Percentiles rank a stretch among this genome's conserved stretches.
phyloP scores from a whole-genome alignment of 2,888 invertebrate species.

The Epirrita christyi region DNA sequence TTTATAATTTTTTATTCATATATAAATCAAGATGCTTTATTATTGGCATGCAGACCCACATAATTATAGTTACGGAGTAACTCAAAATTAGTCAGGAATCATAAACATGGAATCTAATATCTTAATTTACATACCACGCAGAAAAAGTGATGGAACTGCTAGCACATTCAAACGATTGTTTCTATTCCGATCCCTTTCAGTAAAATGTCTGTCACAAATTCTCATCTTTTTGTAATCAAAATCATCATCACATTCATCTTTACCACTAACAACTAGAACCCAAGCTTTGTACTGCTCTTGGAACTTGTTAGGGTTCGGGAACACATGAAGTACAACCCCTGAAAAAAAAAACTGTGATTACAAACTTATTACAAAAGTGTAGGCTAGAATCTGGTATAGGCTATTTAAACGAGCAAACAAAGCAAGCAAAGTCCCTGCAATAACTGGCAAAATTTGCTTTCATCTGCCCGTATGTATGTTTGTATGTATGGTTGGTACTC shows the following conservation, averaged over 20 bases:
- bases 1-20: too few species aligned
- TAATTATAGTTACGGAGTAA: too few species aligned
- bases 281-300: constrained; percentile 14
- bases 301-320: constrained; percentile 17
- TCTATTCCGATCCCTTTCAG: constrained; percentile 12
- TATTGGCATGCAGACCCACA: too few species aligned
- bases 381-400: too few species aligned
- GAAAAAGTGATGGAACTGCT: constrained; percentile 18
- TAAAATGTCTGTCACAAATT: constrained; percentile 16
- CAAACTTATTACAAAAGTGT: not conserved
- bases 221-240: constrained; percentile 13
- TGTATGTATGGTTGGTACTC: too few species aligned
- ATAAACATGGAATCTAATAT: too few species aligned
- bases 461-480: too few species aligned
- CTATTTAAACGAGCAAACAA: not conserved
- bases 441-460: too few species aligned
- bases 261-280: constrained; percentile 7
- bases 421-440: too few species aligned
- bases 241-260: constrained; percentile 7
- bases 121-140: constrained; percentile 12
- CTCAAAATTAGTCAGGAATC: too few species aligned
- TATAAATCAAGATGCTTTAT: too few species aligned
- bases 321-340: constrained; percentile 6
- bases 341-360: not conserved
- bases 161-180: constrained; percentile 17